A percentile compares a stretch with the other conserved stretches of the same genome.
These are phyloP conservation scores for Boleophthalmus pectinirostris DNA, from an alignment of 2,113 vertebrate genomes.

Conservation along the genomic window DNA sequence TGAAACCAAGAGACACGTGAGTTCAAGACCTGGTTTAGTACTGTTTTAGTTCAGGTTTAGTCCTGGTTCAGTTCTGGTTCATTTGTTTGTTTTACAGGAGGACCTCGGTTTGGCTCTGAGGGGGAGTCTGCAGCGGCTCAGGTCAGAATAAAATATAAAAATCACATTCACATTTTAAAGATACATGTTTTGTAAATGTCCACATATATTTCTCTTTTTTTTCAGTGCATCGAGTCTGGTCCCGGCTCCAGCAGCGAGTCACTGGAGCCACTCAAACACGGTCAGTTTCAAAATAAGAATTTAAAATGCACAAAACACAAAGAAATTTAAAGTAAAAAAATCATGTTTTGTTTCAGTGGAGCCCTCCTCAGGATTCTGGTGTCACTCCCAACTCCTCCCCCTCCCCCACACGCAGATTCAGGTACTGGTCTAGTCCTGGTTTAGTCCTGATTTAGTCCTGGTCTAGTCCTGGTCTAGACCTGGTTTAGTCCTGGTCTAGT, in stretches of 20 bases:
- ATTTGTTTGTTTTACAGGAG: constrained; percentile 63
- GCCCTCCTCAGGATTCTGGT: constrained; percentile 73
- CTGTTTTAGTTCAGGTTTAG: background rate
- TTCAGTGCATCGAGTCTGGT: constrained; percentile 66
- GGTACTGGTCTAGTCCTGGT: constrained; percentile 33
- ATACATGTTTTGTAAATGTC: background rate
- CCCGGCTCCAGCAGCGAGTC: constrained; percentile 65
- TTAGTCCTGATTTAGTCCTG: background rate
- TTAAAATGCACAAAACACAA: background rate
- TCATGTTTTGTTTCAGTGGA: constrained; percentile 60
- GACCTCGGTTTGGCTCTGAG: constrained; percentile 73
- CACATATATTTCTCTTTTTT: background rate
- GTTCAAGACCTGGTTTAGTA: background rate
- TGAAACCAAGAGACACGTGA: constrained; percentile 77
- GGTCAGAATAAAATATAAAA: constrained; percentile 43
- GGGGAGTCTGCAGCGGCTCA: constrained; percentile 69
- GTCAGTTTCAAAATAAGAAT: constrained; percentile 49
- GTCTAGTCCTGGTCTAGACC: background rate
- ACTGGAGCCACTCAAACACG: constrained; percentile 69
- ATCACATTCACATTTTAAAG: too few relatives aligned
- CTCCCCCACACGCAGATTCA: constrained; percentile 77
- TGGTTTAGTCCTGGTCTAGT: too few relatives aligned
- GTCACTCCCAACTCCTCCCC: constrained; percentile 81
- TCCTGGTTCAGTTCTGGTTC: too few relatives aligned
- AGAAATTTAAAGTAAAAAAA: too few relatives aligned